Conservation (phyloP, 2,888 invertebrate species). For the Monoplex corrugatus region DNA sequence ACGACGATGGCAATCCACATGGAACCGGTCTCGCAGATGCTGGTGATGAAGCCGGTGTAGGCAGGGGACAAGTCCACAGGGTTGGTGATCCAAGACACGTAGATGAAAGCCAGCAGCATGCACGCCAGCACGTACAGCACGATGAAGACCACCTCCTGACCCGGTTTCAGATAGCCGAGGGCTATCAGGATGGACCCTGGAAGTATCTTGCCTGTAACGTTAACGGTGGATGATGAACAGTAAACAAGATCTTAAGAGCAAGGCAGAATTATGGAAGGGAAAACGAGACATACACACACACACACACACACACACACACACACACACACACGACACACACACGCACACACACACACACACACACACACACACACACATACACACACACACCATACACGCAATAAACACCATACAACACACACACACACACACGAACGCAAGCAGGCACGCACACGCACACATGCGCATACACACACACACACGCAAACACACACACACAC, state of each 20-base stretch:
- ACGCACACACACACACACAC: neutral
- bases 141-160: slow-evolving; percentile 63
- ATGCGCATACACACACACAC: neutral
- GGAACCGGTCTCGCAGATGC: slow-evolving; percentile 74
- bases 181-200: slow-evolving; percentile 67
- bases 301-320: too few species aligned
- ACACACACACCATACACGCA: neutral
- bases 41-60: slow-evolving; percentile 76
- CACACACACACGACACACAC: neutral
- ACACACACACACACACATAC: neutral
- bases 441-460: neutral
- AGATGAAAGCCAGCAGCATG: slow-evolving; percentile 67
- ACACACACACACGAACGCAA: neutral
- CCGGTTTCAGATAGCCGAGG: slow-evolving; percentile 68
- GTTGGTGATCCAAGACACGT: slow-evolving; percentile 74
- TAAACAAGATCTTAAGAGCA: too few species aligned
- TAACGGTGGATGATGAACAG: neutral
- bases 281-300: neutral
- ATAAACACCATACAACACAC: neutral
- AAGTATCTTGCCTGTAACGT: slow-evolving; percentile 64
- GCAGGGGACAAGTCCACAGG: slow-evolving; percentile 77
- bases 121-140: slow-evolving; percentile 62
- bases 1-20: slow-evolving; percentile 76
- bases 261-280: too few species aligned
- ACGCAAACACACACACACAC: slow-evolving; percentile 14